Conservation (phyloP, 2,797 vertebrate genomes). For the Thunnus albacares region DNA sequence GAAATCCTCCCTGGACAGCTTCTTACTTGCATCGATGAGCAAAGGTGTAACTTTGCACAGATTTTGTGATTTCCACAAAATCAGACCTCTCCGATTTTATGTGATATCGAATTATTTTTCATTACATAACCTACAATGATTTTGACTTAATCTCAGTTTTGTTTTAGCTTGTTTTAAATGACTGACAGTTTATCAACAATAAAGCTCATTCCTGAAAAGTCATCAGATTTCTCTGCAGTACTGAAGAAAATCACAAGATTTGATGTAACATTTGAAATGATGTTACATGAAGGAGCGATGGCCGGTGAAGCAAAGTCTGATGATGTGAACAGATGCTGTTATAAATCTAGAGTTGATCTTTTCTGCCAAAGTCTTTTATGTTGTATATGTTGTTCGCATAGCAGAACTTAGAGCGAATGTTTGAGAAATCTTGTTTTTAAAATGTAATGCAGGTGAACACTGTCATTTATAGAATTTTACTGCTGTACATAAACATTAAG, state of each 20-base stretch:
- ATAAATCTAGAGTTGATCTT: background rate
- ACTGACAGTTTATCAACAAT: background rate
- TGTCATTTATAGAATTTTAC: constrained; percentile 37
- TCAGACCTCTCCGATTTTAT: background rate
- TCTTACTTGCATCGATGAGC: background rate
- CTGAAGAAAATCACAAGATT: no score
- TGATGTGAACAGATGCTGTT: background rate
- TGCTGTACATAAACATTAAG: constrained; percentile 40
- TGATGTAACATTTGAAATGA: background rate
- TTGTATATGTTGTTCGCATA: background rate
- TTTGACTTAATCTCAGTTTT: background rate
- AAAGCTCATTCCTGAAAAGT: background rate
- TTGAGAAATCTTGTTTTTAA: constrained; percentile 26
- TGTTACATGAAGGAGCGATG: background rate
- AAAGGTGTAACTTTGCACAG: constrained; percentile 18
- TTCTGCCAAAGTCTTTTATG: background rate
- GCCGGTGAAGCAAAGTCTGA: background rate
- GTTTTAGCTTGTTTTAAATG: background rate
- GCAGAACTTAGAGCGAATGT: background rate
- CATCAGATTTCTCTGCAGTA: background rate
- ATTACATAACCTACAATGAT: background rate
- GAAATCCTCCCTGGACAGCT: background rate
- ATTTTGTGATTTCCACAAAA: background rate
- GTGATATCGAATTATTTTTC: background rate
- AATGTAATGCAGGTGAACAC: constrained; percentile 11